phyloP scores from a whole-genome alignment of 35 echinoderm and acorn worm species.

The Amphiura filiformis region DNA sequence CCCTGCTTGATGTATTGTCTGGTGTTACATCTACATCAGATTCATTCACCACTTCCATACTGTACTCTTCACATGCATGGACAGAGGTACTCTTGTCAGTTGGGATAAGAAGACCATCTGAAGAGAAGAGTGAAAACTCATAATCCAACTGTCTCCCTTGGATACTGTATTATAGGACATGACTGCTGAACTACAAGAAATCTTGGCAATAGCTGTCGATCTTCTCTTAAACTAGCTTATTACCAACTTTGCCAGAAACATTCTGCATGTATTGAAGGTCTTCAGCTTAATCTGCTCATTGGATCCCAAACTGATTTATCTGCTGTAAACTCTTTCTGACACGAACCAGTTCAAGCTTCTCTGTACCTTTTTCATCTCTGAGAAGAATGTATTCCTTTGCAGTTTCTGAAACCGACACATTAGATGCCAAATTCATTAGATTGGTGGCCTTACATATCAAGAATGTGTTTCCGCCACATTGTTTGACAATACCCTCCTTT shows the following conservation, averaged over 20 bases:
- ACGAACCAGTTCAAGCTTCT: no score
- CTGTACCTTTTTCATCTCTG: no score
- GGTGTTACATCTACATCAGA: background rate
- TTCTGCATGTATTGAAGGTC: slow-evolving; percentile 11
- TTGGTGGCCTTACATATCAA: no score
- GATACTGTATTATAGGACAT: slow-evolving; percentile 1
- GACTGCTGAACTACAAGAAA: slow-evolving; percentile 17
- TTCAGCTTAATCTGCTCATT: background rate
- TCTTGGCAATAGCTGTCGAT: slow-evolving; percentile 15
- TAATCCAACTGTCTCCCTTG: slow-evolving; percentile 41
- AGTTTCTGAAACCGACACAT: no score
- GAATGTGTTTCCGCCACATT: no score
- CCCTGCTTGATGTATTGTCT: slow-evolving; percentile 2
- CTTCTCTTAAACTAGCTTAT: slow-evolving; percentile 1
- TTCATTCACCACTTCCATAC: background rate
- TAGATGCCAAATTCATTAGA: no score
- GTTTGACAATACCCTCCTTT: no score
- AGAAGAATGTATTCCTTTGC: no score
- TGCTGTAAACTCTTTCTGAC: no score
- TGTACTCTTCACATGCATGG: background rate
- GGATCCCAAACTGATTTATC: no score
- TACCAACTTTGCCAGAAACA: background rate
- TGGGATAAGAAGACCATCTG: slow-evolving; percentile 30
- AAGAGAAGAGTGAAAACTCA: slow-evolving; percentile 37
- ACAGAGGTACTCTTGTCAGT: slow-evolving; percentile 35